Percentiles rank a stretch among this genome's conserved stretches.
These are phyloP conservation scores for Thymelicus sylvestris DNA, from an alignment of 2,888 invertebrate species.

Conservation along the genomic window DNA sequence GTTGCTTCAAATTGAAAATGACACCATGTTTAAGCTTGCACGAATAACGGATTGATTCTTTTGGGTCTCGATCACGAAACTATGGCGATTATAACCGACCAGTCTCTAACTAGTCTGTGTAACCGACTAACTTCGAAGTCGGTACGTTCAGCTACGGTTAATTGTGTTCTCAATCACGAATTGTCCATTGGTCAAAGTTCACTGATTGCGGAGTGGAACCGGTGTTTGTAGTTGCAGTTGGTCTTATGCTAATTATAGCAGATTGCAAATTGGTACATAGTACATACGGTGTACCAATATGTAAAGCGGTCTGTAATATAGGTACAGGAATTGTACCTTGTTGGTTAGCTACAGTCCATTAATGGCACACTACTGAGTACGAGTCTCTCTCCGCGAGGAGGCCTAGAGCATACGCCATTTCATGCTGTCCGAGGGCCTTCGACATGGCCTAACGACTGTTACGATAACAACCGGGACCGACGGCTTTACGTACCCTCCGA, in stretches of 20 bases:
- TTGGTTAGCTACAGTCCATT: no score
- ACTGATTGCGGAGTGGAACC: constrained; percentile 10
- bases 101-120: no score
- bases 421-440: no score
- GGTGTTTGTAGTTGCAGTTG: constrained; percentile 10
- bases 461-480: no score
- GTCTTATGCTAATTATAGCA: constrained; percentile 17
- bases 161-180: constrained; percentile 61
- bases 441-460: no score
- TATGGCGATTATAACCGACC: constrained; percentile 39
- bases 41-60: constrained; percentile 59
- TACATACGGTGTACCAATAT: no score
- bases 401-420: no score
- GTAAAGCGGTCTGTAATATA: no score
- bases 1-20: constrained; percentile 50
- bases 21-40: constrained; percentile 48
- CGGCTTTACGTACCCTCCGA: no score
- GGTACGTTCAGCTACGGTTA: constrained; percentile 51
- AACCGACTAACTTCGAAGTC: constrained; percentile 40
- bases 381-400: no score
- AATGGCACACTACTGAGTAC: no score
- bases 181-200: constrained; percentile 49
- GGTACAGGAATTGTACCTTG: no score
- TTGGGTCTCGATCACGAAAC: constrained; percentile 46
- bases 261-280: background rate